phyloP scores from a whole-genome alignment of 2,797 vertebrate genomes.

The Falco cherrug region DNA sequence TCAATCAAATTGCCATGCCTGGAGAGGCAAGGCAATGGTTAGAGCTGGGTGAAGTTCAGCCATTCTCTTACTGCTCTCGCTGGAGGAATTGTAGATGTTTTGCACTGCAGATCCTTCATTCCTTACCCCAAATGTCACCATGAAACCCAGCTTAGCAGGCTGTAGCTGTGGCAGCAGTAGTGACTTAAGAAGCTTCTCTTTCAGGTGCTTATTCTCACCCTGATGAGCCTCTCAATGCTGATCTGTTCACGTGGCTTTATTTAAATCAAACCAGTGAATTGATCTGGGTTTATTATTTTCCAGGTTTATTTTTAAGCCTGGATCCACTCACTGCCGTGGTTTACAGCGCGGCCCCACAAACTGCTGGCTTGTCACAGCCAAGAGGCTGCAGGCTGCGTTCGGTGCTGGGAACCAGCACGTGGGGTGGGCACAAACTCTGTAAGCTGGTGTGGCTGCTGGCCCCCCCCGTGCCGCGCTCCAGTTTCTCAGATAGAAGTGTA shows the following conservation, averaged over 20 bases:
- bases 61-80: neutral
- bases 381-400: neutral
- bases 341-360: neutral
- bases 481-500: neutral
- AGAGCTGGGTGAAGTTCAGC: neutral
- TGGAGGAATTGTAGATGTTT: neutral
- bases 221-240: neutral
- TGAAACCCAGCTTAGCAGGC: neutral
- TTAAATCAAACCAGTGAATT: neutral
- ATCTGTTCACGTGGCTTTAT: neutral
- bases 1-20: neutral
- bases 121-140: neutral
- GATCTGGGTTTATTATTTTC: neutral
- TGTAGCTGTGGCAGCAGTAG: fast-evolving
- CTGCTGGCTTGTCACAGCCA: neutral
- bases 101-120: neutral
- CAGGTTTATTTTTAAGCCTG: neutral
- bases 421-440: neutral
- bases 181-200: neutral
- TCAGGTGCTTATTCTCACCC: neutral
- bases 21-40: neutral
- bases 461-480: neutral
- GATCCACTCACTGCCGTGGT: fast-evolving
- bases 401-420: neutral
- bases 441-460: neutral